Conservation (phyloP, 1,140 invertebrate genomes). For the Spodoptera litura region DNA sequence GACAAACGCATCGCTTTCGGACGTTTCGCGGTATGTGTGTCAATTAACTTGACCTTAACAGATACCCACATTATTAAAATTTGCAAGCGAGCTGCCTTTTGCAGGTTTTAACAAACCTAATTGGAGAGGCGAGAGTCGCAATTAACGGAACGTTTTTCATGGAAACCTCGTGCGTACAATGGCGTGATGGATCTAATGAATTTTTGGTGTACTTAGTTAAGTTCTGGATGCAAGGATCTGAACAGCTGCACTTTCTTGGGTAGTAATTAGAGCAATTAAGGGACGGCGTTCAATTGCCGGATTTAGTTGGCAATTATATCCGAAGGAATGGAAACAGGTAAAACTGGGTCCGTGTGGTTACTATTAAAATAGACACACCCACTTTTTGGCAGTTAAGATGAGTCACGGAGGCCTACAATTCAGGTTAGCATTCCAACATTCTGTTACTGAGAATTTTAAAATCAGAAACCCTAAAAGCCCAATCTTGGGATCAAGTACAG, state of each 20-base stretch:
- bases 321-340: too few relatives aligned
- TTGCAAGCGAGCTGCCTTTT: slow-evolving; percentile 38
- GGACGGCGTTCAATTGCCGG: too few relatives aligned
- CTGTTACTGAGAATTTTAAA: too few relatives aligned
- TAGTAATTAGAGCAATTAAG: too few relatives aligned
- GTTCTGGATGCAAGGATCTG: neutral
- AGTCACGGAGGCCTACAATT: too few relatives aligned
- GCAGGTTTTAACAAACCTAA: slow-evolving; percentile 45
- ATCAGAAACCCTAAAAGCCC: too few relatives aligned
- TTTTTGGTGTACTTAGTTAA: neutral
- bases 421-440: too few relatives aligned
- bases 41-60: slow-evolving; percentile 49
- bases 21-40: slow-evolving; percentile 43
- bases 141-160: slow-evolving; percentile 32
- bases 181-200: slow-evolving; percentile 20
- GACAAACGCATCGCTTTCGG: slow-evolving; percentile 34
- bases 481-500: too few relatives aligned
- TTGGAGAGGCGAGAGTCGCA: slow-evolving; percentile 30
- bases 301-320: too few relatives aligned
- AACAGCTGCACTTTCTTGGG: neutral
- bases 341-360: too few relatives aligned
- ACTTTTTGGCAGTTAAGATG: too few relatives aligned
- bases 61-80: slow-evolving; percentile 36
- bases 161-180: slow-evolving; percentile 1
- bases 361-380: too few relatives aligned